Conservation (phyloP, 1,140 invertebrate species). For the Diprion similis region DNA sequence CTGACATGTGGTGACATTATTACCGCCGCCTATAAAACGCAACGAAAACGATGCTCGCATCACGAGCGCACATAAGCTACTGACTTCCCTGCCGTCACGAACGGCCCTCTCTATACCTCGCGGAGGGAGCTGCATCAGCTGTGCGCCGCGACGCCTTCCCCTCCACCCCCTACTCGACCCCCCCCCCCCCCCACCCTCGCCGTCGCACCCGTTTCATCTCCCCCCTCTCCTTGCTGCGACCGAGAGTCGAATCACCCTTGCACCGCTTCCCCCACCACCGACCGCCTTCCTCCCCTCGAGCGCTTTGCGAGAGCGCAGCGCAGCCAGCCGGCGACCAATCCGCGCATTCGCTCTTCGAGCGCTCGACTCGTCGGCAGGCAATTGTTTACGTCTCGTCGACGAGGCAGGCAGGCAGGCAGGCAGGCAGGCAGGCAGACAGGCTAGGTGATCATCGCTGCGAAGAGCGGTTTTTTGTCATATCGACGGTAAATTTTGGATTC, state of each 20-base stretch:
- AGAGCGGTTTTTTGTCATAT: too few species aligned
- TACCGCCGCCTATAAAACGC: conserved; percentile 25
- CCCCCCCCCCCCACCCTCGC: conserved; percentile 28
- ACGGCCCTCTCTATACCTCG: conserved; percentile 45
- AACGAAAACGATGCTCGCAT: conserved; percentile 43
- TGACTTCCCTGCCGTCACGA: conserved; percentile 43
- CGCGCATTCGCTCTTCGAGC: neutral
- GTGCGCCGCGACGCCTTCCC: conserved; percentile 41
- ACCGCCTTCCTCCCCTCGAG: neutral
- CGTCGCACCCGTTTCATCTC: conserved; percentile 26
- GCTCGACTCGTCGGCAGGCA: too few species aligned
- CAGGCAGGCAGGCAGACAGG: too few species aligned
- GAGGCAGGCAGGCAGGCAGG: too few species aligned
- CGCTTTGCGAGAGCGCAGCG: neutral
- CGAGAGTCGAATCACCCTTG: neutral
- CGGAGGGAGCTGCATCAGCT: conserved; percentile 48
- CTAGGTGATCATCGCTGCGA: too few species aligned
- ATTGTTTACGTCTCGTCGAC: too few species aligned
- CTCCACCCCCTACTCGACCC: conserved; percentile 29
- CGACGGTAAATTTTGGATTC: too few species aligned
- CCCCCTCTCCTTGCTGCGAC: neutral
- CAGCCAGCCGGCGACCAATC: neutral
- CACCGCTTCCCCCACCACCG: conserved; percentile 18
- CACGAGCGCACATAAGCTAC: conserved; percentile 59
- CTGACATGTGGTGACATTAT: conserved; percentile 45